Conservation (phyloP, 2,113 vertebrate genomes). For the Phalacrocorax carbo region DNA sequence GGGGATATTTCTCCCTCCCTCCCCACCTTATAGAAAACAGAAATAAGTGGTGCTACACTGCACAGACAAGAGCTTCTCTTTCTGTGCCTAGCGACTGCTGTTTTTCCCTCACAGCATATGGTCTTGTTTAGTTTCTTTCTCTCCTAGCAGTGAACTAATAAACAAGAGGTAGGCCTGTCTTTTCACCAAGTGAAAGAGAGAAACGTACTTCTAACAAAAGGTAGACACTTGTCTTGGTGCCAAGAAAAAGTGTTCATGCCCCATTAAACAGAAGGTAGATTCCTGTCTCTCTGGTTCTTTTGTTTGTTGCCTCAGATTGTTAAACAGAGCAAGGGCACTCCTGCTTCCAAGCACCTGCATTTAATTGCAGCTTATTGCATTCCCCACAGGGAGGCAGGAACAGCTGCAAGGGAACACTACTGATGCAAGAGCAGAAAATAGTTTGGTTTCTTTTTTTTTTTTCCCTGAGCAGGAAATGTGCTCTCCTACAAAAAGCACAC, state of each 20-base stretch:
- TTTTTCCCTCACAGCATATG: neutral
- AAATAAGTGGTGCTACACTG: neutral
- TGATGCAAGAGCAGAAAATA: slow-evolving; percentile 36
- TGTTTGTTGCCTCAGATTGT: slow-evolving; percentile 59
- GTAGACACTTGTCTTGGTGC: neutral
- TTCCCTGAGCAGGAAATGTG: slow-evolving; percentile 18
- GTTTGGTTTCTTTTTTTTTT: neutral
- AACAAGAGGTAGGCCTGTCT: neutral
- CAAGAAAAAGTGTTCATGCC: neutral
- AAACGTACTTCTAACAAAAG: neutral
- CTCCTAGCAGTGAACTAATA: neutral
- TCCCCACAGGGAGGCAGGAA: slow-evolving; percentile 52
- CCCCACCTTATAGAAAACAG: neutral
- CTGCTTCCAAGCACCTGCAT: slow-evolving; percentile 63
- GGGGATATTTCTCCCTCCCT: neutral
- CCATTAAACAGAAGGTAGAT: slow-evolving; percentile 39
- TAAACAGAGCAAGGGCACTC: slow-evolving; percentile 56
- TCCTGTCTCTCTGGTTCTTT: slow-evolving; percentile 34
- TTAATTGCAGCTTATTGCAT: slow-evolving; percentile 67
- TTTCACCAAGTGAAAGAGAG: slow-evolving; percentile 11
- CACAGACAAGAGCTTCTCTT: neutral
- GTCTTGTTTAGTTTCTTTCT: slow-evolving; percentile 21
- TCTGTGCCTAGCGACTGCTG: neutral
- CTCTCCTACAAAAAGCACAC: neutral
- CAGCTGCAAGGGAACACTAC: slow-evolving; percentile 57